These are phyloP conservation scores for Brienomyrus brachyistius DNA, from an alignment of 2,113 vertebrate genomes.

Conservation along the genomic window DNA sequence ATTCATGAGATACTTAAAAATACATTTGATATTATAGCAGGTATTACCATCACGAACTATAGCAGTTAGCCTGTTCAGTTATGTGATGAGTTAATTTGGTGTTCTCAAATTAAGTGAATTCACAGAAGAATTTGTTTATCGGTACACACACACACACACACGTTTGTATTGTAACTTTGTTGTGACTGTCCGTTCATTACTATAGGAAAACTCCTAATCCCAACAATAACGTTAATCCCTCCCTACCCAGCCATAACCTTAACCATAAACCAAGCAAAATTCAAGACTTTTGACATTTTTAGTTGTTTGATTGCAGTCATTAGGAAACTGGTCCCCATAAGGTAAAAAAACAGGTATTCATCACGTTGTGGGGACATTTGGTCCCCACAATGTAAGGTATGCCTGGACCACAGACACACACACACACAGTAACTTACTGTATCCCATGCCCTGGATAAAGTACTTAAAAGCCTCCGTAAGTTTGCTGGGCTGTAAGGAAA, in stretches of 20 bases:
- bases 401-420: neutral
- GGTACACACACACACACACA: neutral
- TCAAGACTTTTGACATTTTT: neutral
- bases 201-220: neutral
- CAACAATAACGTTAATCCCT: neutral
- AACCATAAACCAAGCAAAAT: neutral
- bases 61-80: neutral
- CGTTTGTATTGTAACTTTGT: neutral
- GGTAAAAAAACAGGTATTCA: too few relatives aligned
- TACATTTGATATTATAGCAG: neutral
- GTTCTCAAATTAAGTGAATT: neutral
- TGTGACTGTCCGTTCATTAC: neutral
- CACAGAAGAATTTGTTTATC: neutral
- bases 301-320: neutral
- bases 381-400: neutral
- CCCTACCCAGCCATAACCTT: neutral
- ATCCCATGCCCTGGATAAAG: conserved; percentile 96
- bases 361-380: too few relatives aligned
- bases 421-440: conserved; percentile 63
- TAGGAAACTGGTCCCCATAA: too few relatives aligned
- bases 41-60: neutral
- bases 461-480: conserved; percentile 95
- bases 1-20: too few relatives aligned
- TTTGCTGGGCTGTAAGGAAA: conserved; percentile 68
- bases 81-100: neutral